Base-by-base conservation (phyloP, 2,113 vertebrate genomes). In the Brachypodius melanocephalos region DNA sequence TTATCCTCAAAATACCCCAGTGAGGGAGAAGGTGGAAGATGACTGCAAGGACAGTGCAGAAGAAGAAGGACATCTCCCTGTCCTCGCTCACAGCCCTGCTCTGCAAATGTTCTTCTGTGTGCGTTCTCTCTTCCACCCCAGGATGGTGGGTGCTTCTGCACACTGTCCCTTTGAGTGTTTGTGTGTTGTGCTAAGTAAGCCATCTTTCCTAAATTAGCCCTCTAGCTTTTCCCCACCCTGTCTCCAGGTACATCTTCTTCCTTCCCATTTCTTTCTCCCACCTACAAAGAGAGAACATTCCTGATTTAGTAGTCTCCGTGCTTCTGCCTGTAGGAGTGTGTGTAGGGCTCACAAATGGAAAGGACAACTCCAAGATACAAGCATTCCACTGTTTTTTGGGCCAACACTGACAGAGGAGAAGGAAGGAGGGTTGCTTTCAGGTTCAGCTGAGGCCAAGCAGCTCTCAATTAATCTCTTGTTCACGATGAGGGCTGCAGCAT, bases 171-270 rank as follows among this genome's bases (percentile, higher is more conserved):
- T 26, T 74, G 79, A 96, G 83, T 88, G 88, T 88, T 90, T 88
- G 38, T 36, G 8, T 43, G 54, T 74, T 80, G 46, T 80, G 75
- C 76, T 94, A 97, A 92, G 79, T 95, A 92, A 91, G 68, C 61
- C 77, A 61, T 58, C 89, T 38, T 92, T 95, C 94, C 71, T 62
- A 85, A 97, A 92, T 96, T 95, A 96, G 77, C 81, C 87, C 62
- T 34, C 73, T 68, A 82, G 89, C 66, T 85, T 87, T 90, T 89
- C 73, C 54, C 69, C 66, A 87, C 69, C 48, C 88, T 77, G 31
- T 94, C 88, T 94, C 90, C 94, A 96, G 96, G 95, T 96, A 95
- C 86, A 95, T 89, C 87, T 36, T 94, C 94, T 96, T 65, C 94
- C 86, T 92, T 93, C 93, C 91, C 34, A 12, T 97, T 95, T 96